Percentiles rank a stretch among this genome's conserved stretches.
phyloP scores from a whole-genome alignment of 2,113 vertebrate genomes.

The Puma concolor region DNA sequence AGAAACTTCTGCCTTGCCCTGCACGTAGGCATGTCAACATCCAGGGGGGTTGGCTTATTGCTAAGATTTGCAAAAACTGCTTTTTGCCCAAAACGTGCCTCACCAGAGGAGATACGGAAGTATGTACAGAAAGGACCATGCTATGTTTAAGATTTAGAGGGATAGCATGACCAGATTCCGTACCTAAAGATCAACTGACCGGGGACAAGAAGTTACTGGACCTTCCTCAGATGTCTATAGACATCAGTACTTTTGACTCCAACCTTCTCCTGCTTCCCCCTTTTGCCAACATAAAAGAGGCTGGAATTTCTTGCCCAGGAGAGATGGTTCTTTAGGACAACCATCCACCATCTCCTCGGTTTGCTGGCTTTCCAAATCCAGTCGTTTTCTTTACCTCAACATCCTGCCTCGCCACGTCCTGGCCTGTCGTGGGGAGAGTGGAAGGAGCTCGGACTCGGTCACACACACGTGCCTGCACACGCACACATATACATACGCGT shows the following conservation, averaged over 20 bases:
- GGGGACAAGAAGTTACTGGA: neutral
- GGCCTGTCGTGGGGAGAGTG: neutral
- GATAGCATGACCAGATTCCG: neutral
- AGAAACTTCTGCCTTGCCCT: neutral
- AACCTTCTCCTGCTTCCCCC: neutral
- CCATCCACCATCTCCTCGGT: neutral
- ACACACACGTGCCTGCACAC: neutral
- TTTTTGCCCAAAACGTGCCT: neutral
- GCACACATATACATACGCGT: no score
- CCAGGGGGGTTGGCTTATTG: neutral
- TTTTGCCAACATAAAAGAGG: neutral
- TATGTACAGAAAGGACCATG: accelerated
- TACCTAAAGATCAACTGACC: neutral
- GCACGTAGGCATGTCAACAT: neutral
- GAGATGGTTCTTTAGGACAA: neutral
- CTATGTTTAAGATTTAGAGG: neutral
- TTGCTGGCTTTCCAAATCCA: neutral
- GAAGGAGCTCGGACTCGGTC: neutral
- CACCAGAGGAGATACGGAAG: neutral
- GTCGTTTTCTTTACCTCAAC: no score
- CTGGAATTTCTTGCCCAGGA: neutral
- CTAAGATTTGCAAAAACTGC: neutral
- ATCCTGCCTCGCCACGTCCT: neutral
- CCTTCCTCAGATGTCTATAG: neutral
- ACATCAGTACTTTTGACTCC: neutral